Percentiles rank a stretch among this genome's conserved stretches.
Evolutionary conservation across 2,797 vertebrate species (phyloP).

Genomic region (Heteromormyrus szaboi): DNA sequence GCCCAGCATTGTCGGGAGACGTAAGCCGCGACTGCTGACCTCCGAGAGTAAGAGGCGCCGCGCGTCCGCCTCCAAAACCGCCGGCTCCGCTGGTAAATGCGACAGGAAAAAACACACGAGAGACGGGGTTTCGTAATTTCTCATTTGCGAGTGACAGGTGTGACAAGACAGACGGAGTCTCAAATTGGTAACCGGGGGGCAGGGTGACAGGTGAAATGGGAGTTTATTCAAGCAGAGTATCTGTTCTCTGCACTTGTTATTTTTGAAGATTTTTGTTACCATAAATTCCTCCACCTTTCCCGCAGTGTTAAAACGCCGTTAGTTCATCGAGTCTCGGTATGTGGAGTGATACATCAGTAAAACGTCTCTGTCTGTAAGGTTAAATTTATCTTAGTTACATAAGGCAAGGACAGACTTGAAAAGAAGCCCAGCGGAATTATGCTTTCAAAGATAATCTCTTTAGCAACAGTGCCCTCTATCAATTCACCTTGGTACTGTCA

Average conservation of each 20-base stretch:
- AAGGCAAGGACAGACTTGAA: slow-evolving; percentile 24
- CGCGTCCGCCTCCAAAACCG: neutral
- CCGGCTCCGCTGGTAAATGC: neutral
- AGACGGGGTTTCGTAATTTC: slow-evolving; percentile 2
- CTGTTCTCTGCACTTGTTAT: neutral
- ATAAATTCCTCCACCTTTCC: neutral
- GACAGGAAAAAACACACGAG: slow-evolving; percentile 8
- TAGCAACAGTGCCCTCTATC: slow-evolving; percentile 64
- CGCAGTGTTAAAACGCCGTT: neutral
- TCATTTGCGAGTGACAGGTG: slow-evolving; percentile 32
- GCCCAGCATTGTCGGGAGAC: slow-evolving; percentile 36
- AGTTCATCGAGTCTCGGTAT: neutral
- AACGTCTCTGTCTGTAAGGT: neutral
- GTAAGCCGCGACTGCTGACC: slow-evolving; percentile 27
- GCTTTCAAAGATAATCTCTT: slow-evolving; percentile 32
- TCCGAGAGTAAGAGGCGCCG: slow-evolving; percentile 36
- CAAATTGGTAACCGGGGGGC: slow-evolving; percentile 27
- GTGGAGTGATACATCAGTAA: neutral
- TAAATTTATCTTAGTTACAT: neutral
- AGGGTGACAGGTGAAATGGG: slow-evolving; percentile 19
- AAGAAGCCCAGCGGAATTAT: slow-evolving; percentile 22
- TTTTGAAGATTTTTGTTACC: neutral
- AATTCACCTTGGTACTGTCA: slow-evolving; percentile 10
- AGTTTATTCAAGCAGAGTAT: neutral
- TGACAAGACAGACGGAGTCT: slow-evolving; percentile 22